phyloP scores from a whole-genome alignment of 30 jellyfish, hydroid and myxozoan genomes.

The Pelagia noctiluca region DNA sequence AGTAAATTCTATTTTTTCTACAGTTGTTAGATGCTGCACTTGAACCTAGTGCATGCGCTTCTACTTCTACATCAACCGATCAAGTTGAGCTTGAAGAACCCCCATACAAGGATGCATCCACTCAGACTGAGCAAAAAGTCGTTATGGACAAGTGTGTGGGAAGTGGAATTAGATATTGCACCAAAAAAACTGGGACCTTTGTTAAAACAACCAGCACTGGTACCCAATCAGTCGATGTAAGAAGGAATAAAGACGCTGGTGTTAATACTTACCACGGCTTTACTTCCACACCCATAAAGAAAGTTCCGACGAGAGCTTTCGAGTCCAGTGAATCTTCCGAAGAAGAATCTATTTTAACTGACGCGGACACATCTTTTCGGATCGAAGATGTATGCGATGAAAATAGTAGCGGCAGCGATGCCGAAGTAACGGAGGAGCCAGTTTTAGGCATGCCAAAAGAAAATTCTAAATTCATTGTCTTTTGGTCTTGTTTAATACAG shows the following conservation, averaged over 20 bases:
- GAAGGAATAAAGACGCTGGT: not conserved
- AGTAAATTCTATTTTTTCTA: not conserved
- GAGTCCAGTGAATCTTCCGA: conserved; percentile 36
- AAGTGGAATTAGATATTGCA: not conserved
- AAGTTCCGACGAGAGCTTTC: not conserved
- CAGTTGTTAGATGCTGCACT: conserved; percentile 40
- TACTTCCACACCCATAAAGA: not conserved
- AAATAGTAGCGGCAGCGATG: conserved; percentile 21
- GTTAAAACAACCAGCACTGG: not conserved
- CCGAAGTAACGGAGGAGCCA: not conserved
- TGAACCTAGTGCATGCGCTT: not conserved
- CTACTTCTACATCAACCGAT: not conserved
- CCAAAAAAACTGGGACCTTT: conserved; percentile 12
- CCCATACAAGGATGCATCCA: conserved; percentile 14
- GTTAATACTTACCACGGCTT: not conserved
- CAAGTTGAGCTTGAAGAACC: conserved; percentile 13
- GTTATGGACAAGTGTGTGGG: conserved; percentile 7
- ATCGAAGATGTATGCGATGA: not conserved
- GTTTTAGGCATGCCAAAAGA: conserved; percentile 34
- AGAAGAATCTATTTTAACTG: not conserved
- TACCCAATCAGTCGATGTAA: conserved; percentile 11
- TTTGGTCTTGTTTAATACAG: too few species aligned
- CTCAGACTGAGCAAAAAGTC: conserved; percentile 28
- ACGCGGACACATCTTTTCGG: conserved; percentile 23
- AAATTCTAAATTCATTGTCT: conserved; percentile 32